These are phyloP conservation scores for Heliconius eleuchia DNA, from an alignment of 1,140 invertebrate genomes.

Conservation along the genomic window DNA sequence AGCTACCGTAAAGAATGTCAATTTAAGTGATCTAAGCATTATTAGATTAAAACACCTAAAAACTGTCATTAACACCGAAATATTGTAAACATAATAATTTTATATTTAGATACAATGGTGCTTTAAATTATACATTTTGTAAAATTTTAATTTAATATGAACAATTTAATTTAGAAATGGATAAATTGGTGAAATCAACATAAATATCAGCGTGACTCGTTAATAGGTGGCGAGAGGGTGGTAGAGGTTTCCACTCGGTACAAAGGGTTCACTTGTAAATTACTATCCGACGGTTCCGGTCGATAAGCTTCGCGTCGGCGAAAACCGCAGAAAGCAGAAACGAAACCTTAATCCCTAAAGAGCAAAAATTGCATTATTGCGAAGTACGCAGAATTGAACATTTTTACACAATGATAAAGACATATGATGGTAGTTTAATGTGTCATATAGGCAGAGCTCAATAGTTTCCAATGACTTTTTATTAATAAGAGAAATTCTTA, in stretches of 20 bases:
- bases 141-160: too few relatives aligned
- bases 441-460: not conserved
- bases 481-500: too few relatives aligned
- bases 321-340: slow-evolving; percentile 26
- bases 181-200: not conserved
- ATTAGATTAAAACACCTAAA: not conserved
- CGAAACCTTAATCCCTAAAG: slow-evolving; percentile 14
- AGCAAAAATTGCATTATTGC: not conserved
- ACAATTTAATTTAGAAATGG: not conserved
- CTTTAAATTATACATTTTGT: too few relatives aligned
- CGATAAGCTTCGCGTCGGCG: slow-evolving; percentile 46
- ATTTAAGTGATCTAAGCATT: not conserved
- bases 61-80: not conserved
- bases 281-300: slow-evolving; percentile 55
- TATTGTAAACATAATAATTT: too few relatives aligned
- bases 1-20: slow-evolving; percentile 23
- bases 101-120: too few relatives aligned
- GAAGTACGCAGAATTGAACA: not conserved
- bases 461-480: too few relatives aligned
- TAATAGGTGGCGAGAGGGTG: slow-evolving; percentile 54
- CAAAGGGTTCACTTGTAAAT: slow-evolving; percentile 58
- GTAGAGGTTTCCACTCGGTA: slow-evolving; percentile 43
- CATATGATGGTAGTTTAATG: not conserved
- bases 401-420: not conserved
- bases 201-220: slow-evolving; percentile 43